Evolutionary conservation across 1,140 invertebrate genomes (phyloP).

Genomic region (Drosophila santomea): DNA sequence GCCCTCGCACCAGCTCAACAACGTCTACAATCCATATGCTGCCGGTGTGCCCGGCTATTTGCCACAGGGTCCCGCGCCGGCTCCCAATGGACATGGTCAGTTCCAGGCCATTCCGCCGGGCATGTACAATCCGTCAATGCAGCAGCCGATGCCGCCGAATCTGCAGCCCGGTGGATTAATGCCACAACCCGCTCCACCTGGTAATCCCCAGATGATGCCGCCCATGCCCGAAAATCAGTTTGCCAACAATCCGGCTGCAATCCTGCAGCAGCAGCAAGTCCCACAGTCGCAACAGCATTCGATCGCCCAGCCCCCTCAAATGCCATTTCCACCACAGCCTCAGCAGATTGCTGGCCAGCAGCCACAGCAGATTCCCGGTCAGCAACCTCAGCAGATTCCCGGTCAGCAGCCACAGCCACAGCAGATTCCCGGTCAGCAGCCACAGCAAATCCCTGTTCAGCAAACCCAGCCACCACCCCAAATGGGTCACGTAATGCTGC

Average conservation of each 20-base stretch:
- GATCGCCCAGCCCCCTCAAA: slow-evolving; percentile 4
- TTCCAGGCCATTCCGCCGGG: slow-evolving; percentile 63
- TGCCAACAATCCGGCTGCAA: slow-evolving; percentile 20
- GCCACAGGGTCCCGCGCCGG: neutral
- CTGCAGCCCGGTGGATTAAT: slow-evolving; percentile 29
- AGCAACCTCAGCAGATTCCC: slow-evolving; percentile 48
- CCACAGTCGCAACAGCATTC: slow-evolving; percentile 42
- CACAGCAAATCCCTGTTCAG: slow-evolving; percentile 49
- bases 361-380: slow-evolving; percentile 41
- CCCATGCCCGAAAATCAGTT: slow-evolving; percentile 37
- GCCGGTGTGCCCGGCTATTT: slow-evolving; percentile 43
- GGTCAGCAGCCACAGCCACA: slow-evolving; percentile 56
- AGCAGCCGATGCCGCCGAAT: slow-evolving; percentile 61
- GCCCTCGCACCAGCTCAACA: slow-evolving; percentile 84
- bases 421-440: slow-evolving; percentile 54
- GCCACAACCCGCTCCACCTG: slow-evolving; percentile 37
- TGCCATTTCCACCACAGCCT: slow-evolving; percentile 49
- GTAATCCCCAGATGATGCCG: slow-evolving; percentile 44
- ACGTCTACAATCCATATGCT: slow-evolving; percentile 81
- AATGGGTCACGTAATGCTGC: slow-evolving; percentile 83
- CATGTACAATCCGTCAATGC: slow-evolving; percentile 66
- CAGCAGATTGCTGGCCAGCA: slow-evolving; percentile 50
- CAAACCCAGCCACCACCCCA: slow-evolving; percentile 56
- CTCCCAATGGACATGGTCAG: slow-evolving; percentile 50
- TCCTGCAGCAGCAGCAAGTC: slow-evolving; percentile 10